A percentile compares a stretch with the other conserved stretches of the same genome.
Conservation (phyloP, 2,797 vertebrate species). For the Tamandua tetradactyla region DNA sequence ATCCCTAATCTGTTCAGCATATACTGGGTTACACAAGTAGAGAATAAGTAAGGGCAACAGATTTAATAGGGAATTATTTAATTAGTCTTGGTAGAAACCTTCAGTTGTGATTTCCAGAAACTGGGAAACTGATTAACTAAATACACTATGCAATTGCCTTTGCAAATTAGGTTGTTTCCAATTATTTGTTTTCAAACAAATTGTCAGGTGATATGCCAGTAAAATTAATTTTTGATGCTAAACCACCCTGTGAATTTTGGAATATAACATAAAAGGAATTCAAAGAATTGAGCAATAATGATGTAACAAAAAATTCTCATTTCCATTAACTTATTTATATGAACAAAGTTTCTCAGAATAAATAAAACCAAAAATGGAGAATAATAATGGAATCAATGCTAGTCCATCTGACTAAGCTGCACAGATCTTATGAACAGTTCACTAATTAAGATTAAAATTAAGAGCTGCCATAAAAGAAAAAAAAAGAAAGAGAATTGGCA, state of each 20-base stretch:
- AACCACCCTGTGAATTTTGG: too few relatives aligned
- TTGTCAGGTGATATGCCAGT: too few relatives aligned
- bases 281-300: not conserved
- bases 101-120: not conserved
- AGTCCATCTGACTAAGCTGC: not conserved
- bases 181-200: not conserved
- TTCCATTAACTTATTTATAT: not conserved
- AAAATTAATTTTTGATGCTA: not conserved
- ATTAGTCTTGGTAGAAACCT: not conserved
- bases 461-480: not conserved
- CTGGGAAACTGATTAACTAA: not conserved
- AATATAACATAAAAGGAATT: too few relatives aligned
- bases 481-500: not conserved
- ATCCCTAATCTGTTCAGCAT: not conserved
- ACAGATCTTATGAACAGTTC: not conserved
- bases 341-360: not conserved
- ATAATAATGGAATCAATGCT: too few relatives aligned
- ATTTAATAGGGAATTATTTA: not conserved
- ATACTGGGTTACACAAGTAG: not conserved
- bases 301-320: not conserved
- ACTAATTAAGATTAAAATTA: not conserved
- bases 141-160: not conserved
- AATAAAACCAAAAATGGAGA: not conserved
- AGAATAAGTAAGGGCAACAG: too few relatives aligned
- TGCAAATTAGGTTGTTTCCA: too few relatives aligned